A percentile compares a stretch with the other conserved stretches of the same genome.
Conservation (phyloP, 2,113 vertebrate genomes). For the Hassar affinis region DNA sequence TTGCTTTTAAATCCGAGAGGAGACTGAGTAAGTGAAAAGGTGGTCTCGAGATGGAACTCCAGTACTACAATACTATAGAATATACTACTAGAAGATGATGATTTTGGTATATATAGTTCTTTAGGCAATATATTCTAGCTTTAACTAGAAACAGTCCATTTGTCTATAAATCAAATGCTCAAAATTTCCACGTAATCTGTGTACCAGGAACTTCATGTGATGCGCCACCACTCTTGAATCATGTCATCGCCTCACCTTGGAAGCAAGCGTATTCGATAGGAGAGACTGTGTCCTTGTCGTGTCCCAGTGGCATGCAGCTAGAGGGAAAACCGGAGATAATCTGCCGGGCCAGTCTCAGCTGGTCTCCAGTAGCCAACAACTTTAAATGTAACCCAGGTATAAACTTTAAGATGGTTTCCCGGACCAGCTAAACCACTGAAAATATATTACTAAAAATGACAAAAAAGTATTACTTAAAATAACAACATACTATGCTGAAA, state of each 20-base stretch:
- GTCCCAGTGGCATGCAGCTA: conserved; percentile 64
- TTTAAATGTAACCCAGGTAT: conserved; percentile 75
- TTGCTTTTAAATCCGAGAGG: too few relatives aligned
- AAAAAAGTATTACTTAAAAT: not conserved
- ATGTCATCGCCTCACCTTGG: conserved; percentile 68
- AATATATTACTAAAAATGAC: not conserved
- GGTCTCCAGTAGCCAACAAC: conserved; percentile 77
- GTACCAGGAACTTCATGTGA: conserved; percentile 71
- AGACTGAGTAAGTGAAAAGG: too few relatives aligned
- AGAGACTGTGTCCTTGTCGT: conserved; percentile 80
- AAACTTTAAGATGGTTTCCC: conserved; percentile 12
- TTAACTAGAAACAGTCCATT: not conserved
- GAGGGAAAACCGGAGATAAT: conserved; percentile 68
- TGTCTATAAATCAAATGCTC: not conserved
- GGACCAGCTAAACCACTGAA: not conserved
- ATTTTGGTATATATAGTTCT: not conserved
- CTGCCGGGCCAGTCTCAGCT: conserved; percentile 86
- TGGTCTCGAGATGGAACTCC: too few relatives aligned
- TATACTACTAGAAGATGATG: not conserved
- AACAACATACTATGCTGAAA: not conserved
- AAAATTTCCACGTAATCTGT: not conserved
- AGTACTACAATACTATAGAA: too few relatives aligned
- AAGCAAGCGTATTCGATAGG: conserved; percentile 78
- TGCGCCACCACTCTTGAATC: conserved; percentile 64
- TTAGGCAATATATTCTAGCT: not conserved